phyloP scores from a whole-genome alignment of 2,888 invertebrate genomes.

The Eristalis tenax region DNA sequence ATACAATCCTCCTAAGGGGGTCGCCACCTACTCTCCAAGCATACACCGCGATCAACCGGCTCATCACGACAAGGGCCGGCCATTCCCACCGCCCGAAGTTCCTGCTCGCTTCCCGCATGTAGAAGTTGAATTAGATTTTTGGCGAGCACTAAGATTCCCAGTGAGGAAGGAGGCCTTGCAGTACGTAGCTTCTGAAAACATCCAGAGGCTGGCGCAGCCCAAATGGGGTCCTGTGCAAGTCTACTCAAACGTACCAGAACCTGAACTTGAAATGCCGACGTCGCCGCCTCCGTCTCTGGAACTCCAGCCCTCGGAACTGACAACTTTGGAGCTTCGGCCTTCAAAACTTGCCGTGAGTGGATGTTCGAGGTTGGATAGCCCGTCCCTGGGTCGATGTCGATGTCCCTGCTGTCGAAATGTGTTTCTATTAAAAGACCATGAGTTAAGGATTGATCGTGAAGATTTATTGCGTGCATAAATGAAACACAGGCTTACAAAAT shows the following conservation, averaged over 20 bases:
- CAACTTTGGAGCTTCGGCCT: too few relatives aligned
- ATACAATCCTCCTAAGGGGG: slow-evolving; percentile 61
- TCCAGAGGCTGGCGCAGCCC: background rate
- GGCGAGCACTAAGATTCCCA: background rate
- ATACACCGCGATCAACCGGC: slow-evolving; percentile 42
- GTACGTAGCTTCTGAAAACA: background rate
- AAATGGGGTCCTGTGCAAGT: background rate
- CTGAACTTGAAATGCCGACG: background rate
- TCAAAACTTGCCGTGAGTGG: background rate
- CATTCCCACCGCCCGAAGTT: background rate
- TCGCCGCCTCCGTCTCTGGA: background rate
- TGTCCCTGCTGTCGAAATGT: background rate
- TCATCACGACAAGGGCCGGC: slow-evolving; percentile 16
- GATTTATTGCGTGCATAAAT: background rate
- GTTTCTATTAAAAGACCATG: background rate
- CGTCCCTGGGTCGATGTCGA: background rate
- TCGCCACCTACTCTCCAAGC: slow-evolving; percentile 47
- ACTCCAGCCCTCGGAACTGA: too few relatives aligned
- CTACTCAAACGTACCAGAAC: background rate
- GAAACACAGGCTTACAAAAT: background rate
- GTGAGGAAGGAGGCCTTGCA: background rate
- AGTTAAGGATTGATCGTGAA: background rate
- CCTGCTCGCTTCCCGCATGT: background rate
- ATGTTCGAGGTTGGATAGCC: background rate
- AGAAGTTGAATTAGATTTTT: background rate